Base-by-base conservation (phyloP, 2,113 vertebrate species). In the Pao palembangensis region DNA sequence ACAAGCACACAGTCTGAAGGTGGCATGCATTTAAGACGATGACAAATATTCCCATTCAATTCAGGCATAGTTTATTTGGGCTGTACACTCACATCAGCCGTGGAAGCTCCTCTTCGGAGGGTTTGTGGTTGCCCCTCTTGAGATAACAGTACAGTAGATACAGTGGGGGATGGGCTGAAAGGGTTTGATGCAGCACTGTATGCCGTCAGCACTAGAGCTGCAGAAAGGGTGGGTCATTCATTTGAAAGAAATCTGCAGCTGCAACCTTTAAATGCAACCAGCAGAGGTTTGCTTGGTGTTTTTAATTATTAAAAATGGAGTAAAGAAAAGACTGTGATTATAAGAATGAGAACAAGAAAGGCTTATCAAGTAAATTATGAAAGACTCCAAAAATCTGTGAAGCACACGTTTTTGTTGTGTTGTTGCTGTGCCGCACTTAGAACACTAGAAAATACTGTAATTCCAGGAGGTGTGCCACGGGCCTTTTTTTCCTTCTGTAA, bases 81-180 rank as follows among this genome's bases (percentile, higher is more conserved):
- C 54, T 62, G 20, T 6, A 47, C 58, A 42, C 28, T 47, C 17
- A 55, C 68, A 28, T 44, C 19, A 53, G 58, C 14, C 5, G 15
- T 46, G 17, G 19, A 61, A 64, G 58, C 51, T 67, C 38, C 60
- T 64, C n/a, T 65, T 73, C 56, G 71, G 25, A 12, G 8, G 51
- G 75, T 64, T 43, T 50, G 59, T 73, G 61, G 68, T 65, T 73
- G 65, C 57, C 59, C 51, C 34, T 70, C 53, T 50, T 55, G 52
- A 66, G 67, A 73, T 78, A 23, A 55, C 67, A 58, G 67, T 78
- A 73, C 70, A 80, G 69, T 78, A 81, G 68, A 67, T 62, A 11
- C 25, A 53, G 80, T 81, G 82, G 84, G 80, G 82, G 84, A 80
- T 82, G 82, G 82, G 82, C 44, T 20, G 67, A 64, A 71, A 71